Evolutionary conservation across 2,113 vertebrate genomes (phyloP), one percentile per base, ranked within the genome.

Genomic region (Urocitellus parryii): DNA sequence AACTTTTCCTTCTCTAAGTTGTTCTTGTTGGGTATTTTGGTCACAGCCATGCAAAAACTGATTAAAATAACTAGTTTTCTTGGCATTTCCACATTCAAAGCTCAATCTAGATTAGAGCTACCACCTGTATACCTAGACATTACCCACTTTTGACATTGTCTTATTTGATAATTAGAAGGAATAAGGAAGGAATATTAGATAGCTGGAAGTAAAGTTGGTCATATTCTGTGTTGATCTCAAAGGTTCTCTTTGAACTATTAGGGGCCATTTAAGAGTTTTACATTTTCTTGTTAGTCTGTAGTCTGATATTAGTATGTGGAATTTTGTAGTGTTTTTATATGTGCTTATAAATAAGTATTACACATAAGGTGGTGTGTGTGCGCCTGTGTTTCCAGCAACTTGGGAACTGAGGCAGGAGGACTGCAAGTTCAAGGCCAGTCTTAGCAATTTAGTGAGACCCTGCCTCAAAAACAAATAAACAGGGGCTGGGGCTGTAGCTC

Each of bases 241-340:
- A 5, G 12, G 29, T 91, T 92, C 68, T 51, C 61, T 95, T 81
- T 85, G 24, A 94, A 85, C 37, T 91, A 45, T 77, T 85, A 51
- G 45, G 29, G 63, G 63, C 22, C 48, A 95, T 29, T 76, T 85
- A n/a, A 80, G 51, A 81, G 20, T 32, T 88, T 45, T 85, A 24
- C 1, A 58, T 78, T 85, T 88, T 73, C 70, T 90, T 96, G 10
- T 79, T 90, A 48, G 29, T 42, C 67, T 91, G 2, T 86, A 78
- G 67, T 83, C 90, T 90, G 88, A 89, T 67, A 82, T 68, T 70
- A 42, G 8, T 88, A 9, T 84, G 25, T 90, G 68, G 45, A 93
- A 82, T 90, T 20, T 79, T 80, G 45, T 92, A 14, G 45, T 96
- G 10, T 90, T 92, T 96, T 87, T 96, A 17, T 63, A n/a, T 88